Evolutionary conservation across 2,888 invertebrate species (phyloP).

Genomic region (Seira ritae): DNA sequence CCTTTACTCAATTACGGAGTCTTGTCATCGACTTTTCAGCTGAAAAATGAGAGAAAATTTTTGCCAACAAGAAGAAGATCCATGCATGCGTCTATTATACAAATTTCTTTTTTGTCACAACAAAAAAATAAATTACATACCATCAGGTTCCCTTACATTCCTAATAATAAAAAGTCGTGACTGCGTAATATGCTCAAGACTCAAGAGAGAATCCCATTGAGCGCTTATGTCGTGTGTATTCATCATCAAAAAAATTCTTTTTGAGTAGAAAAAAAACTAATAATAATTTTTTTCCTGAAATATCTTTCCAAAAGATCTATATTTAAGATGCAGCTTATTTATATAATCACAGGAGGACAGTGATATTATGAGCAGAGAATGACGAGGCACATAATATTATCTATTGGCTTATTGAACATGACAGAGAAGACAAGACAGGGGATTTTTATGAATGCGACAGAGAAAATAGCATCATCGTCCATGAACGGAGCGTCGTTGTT

Average conservation of each 20-base stretch:
- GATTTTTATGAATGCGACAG: conserved; percentile 4
- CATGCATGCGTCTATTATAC: background rate
- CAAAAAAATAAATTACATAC: background rate
- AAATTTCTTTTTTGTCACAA: background rate
- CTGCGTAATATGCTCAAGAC: background rate
- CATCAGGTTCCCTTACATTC: background rate
- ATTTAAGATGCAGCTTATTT: background rate
- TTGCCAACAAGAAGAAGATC: background rate
- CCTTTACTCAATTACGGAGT: conserved; percentile 8
- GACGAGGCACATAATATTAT: background rate
- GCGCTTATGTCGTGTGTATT: background rate
- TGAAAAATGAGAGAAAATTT: background rate
- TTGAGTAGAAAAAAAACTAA: background rate
- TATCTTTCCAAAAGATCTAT: conserved; percentile 10
- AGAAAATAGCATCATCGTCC: conserved; percentile 17
- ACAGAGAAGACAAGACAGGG: background rate
- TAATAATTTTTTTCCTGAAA: conserved; percentile 21
- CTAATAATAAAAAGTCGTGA: background rate
- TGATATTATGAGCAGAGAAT: background rate
- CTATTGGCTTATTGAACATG: background rate
- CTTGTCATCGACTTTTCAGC: background rate
- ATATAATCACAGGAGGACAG: background rate
- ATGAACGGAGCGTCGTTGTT: conserved; percentile 32
- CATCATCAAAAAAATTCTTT: conserved; percentile 1
- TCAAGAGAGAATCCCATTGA: background rate